Percentiles rank a stretch among this genome's conserved stretches.
phyloP scores from a whole-genome alignment of 2,113 vertebrate genomes.

The Rattus rattus region DNA sequence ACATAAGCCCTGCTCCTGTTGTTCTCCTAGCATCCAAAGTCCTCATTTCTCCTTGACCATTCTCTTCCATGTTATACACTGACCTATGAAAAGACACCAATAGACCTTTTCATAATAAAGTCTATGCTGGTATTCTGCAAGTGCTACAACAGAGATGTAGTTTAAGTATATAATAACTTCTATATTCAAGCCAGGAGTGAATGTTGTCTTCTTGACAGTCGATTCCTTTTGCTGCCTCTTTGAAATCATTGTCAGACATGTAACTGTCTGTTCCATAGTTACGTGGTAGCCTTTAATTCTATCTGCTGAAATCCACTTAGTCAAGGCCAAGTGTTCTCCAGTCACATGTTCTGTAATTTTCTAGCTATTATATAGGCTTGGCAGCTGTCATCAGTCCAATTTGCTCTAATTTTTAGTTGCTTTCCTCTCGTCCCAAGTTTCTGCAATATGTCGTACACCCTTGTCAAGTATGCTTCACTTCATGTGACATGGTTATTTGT shows the following conservation, averaged over 20 bases:
- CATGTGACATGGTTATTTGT: not conserved
- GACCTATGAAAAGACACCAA: not conserved
- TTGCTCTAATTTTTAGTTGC: conserved; percentile 47
- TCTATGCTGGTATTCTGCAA: not conserved
- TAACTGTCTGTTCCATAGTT: not conserved
- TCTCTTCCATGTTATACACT: not conserved
- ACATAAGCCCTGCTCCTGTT: not conserved
- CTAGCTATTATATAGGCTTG: conserved; percentile 38
- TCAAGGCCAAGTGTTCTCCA: conserved; percentile 53
- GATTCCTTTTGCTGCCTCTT: not conserved
- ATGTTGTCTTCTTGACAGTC: conserved; percentile 23
- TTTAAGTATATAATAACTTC: not conserved
- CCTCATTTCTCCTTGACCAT: not conserved
- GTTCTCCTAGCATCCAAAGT: not conserved
- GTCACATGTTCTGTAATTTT: conserved; percentile 55
- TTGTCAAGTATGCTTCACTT: conserved; percentile 26
- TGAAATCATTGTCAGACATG: not conserved
- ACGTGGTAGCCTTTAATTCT: conserved; percentile 60
- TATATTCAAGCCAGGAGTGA: not conserved
- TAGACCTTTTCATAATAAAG: not conserved
- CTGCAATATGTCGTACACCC: not conserved
- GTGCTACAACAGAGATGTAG: not conserved
- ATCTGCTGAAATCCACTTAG: conserved; percentile 70
- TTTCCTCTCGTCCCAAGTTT: not conserved
- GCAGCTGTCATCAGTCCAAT: conserved; percentile 47